These are phyloP conservation scores for Lucinisca nassula DNA, from an alignment of 2,888 invertebrate species.

Conservation along the genomic window DNA sequence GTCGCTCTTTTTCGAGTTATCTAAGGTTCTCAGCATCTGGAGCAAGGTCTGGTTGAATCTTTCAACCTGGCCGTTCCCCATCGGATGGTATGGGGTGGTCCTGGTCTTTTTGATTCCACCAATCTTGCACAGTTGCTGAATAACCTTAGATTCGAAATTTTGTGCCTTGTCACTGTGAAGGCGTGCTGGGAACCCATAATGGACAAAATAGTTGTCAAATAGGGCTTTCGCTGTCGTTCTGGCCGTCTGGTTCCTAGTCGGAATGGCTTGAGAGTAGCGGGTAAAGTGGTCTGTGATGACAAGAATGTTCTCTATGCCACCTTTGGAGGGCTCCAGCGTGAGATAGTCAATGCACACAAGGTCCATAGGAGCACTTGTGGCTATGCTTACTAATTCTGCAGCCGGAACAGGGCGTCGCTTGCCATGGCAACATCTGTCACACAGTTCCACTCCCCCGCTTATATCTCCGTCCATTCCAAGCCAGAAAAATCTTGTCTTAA, in stretches of 20 bases:
- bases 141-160: constrained; percentile 31
- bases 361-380: background rate
- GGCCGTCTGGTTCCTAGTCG: constrained; percentile 29
- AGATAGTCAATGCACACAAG: constrained; percentile 15
- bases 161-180: constrained; percentile 32
- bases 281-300: constrained; percentile 43
- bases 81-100: constrained; percentile 45
- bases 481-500: background rate
- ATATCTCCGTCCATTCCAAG: background rate
- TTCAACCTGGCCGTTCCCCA: constrained; percentile 28
- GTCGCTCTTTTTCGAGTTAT: background rate
- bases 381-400: background rate
- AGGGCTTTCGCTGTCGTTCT: constrained; percentile 36
- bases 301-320: constrained; percentile 32
- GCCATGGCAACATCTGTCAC: background rate
- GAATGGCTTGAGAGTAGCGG: constrained; percentile 29
- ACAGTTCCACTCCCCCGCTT: background rate
- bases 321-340: constrained; percentile 14
- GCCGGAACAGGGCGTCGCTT: background rate
- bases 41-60: background rate
- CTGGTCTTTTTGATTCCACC: constrained; percentile 7
- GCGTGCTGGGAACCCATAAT: constrained; percentile 35
- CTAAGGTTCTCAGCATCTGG: constrained; percentile 2
- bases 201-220: constrained; percentile 27
- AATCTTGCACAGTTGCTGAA: constrained; percentile 31